phyloP scores from a whole-genome alignment of 1,140 invertebrate genomes.

The Lepidostoma basale region DNA sequence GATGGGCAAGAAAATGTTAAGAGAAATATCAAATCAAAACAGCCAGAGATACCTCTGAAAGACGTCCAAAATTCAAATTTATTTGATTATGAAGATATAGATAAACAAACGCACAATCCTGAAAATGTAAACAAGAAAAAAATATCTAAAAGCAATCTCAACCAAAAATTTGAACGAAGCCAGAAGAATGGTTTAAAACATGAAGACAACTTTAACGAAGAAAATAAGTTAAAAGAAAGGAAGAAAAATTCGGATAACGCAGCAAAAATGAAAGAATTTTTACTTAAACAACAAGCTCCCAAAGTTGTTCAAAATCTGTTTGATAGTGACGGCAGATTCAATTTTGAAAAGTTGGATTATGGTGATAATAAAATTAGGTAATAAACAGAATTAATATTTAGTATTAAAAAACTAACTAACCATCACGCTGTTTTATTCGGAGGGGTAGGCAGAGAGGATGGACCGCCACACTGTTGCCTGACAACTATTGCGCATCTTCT shows the following conservation, averaged over 20 bases:
- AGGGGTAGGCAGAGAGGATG: no score
- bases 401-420: no score
- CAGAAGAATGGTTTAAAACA: neutral
- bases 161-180: neutral
- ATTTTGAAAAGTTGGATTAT: constrained; percentile 62
- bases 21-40: constrained; percentile 1
- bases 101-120: neutral
- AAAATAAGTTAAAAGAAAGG: neutral
- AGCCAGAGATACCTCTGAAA: neutral
- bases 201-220: neutral
- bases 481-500: no score
- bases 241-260: neutral
- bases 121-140: no score
- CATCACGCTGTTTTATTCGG: no score
- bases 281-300: neutral
- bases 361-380: constrained; percentile 61
- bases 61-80: neutral
- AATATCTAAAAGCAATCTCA: no score
- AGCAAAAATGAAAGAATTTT: no score
- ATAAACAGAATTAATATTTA: no score
- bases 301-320: neutral
- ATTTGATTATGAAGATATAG: constrained; percentile 23
- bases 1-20: neutral
- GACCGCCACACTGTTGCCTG: no score
- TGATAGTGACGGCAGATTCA: constrained; percentile 60